Percentiles rank a stretch among this genome's conserved stretches.
Conservation (phyloP, 2,113 vertebrate genomes). For the Mirounga angustirostris region DNA sequence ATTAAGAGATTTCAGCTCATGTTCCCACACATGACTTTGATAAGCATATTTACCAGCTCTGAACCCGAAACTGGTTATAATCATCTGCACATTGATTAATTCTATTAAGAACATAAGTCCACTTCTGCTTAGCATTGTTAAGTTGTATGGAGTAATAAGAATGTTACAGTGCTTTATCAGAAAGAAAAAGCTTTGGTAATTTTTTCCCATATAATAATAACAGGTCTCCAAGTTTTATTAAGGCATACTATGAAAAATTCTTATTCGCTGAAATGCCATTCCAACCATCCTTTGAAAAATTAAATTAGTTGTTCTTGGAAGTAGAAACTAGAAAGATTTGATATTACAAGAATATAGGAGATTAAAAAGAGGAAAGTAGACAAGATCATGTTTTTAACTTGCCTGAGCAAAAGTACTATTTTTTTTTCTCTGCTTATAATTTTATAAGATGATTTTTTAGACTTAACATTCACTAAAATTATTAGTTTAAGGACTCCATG, state of each 20-base stretch:
- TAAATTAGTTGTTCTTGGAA: slow-evolving; percentile 78
- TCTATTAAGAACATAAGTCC: slow-evolving; percentile 43
- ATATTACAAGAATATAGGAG: slow-evolving; percentile 31
- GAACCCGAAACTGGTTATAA: slow-evolving; percentile 54
- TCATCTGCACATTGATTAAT: slow-evolving; percentile 61
- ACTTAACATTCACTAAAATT: slow-evolving; percentile 53
- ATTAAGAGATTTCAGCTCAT: slow-evolving; percentile 28
- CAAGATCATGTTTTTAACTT: slow-evolving; percentile 64
- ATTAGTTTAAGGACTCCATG: slow-evolving; percentile 52
- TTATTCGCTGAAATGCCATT: slow-evolving; percentile 61
- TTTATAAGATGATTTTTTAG: slow-evolving; percentile 56
- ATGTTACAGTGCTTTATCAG: slow-evolving; percentile 16
- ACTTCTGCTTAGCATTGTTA: background rate
- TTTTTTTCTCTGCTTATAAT: slow-evolving; percentile 57
- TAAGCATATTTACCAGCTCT: slow-evolving; percentile 51
- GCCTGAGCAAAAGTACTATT: slow-evolving; percentile 47
- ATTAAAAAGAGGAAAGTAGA: slow-evolving; percentile 52
- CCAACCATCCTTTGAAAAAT: slow-evolving; percentile 66
- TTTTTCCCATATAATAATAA: slow-evolving; percentile 40
- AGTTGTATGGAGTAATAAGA: slow-evolving; percentile 30
- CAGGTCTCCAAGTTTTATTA: slow-evolving; percentile 61
- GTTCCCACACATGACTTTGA: slow-evolving; percentile 56
- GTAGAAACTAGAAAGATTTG: slow-evolving; percentile 52
- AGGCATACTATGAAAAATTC: slow-evolving; percentile 57
- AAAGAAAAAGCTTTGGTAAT: slow-evolving; percentile 43